These are phyloP conservation scores for Pachypanchax playfairii DNA, from an alignment of 2,113 vertebrate genomes.

Conservation along the genomic window DNA sequence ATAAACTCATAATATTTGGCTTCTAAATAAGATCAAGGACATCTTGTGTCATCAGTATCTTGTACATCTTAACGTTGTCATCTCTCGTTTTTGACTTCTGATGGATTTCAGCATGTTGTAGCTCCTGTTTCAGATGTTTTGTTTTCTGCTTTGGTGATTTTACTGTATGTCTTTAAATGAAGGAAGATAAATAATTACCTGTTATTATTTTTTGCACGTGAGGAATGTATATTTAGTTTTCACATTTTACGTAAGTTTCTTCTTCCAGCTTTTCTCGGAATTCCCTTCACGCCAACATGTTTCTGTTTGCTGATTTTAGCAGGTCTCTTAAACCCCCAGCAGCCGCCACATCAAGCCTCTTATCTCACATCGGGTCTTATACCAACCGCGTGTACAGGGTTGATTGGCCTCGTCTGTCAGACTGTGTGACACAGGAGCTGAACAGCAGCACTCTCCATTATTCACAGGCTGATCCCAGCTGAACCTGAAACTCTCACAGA, in stretches of 20 bases:
- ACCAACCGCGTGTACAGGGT: not conserved
- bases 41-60: conserved; percentile 42
- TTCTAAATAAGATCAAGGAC: conserved; percentile 62
- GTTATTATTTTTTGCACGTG: no score
- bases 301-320: conserved; percentile 15
- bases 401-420: conserved; percentile 22
- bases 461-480: conserved; percentile 32
- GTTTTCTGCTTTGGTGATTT: no score
- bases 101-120: conserved; percentile 3
- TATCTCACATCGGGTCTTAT: conserved; percentile 19
- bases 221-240: no score
- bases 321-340: not conserved
- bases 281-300: conserved; percentile 13
- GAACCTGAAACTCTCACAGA: conserved; percentile 31
- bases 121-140: not conserved
- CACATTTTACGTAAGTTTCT: conserved; percentile 30
- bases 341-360: conserved; percentile 14
- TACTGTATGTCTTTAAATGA: no score
- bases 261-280: conserved; percentile 18
- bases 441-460: conserved; percentile 29
- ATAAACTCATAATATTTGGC: conserved; percentile 72
- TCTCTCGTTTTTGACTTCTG: conserved; percentile 20
- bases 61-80: conserved; percentile 47
- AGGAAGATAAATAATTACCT: no score
- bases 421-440: conserved; percentile 11